These are phyloP conservation scores for Axea sp. DNA, from an alignment of 2,888 invertebrate species.

Conservation along the genomic window DNA sequence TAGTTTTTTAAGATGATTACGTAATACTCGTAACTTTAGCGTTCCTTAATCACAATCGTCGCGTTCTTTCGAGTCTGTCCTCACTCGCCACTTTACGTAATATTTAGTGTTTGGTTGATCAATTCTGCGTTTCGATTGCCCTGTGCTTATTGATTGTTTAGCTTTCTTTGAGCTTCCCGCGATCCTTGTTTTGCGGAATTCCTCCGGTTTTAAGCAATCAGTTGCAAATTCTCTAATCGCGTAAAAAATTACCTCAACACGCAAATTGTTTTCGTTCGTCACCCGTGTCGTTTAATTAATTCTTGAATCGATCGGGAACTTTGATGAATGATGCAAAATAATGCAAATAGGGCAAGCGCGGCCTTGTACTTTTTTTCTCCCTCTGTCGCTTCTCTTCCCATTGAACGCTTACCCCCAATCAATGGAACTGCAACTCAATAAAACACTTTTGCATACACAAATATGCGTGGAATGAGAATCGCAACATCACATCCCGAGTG, in stretches of 20 bases:
- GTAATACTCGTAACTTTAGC: slow-evolving; percentile 15
- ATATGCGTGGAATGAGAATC: slow-evolving; percentile 21
- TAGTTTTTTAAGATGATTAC: slow-evolving; percentile 57
- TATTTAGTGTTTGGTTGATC: slow-evolving; percentile 1
- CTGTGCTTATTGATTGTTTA: slow-evolving; percentile 46
- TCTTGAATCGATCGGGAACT: slow-evolving; percentile 19
- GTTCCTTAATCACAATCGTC: slow-evolving; percentile 18
- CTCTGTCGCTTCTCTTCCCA: too few relatives aligned
- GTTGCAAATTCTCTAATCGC: neutral
- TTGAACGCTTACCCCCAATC: slow-evolving; percentile 32
- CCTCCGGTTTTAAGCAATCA: slow-evolving; percentile 16
- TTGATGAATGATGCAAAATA: slow-evolving; percentile 30
- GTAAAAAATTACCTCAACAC: neutral
- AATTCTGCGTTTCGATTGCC: slow-evolving; percentile 37
- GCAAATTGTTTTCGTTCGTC: too few relatives aligned
- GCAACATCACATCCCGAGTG: slow-evolving; percentile 7
- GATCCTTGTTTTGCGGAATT: neutral
- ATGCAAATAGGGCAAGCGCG: slow-evolving; percentile 28
- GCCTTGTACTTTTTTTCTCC: slow-evolving; percentile 7
- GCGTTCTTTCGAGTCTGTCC: slow-evolving; percentile 20
- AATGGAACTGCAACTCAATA: slow-evolving; percentile 40
- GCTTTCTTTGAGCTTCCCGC: slow-evolving; percentile 29
- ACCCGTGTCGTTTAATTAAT: slow-evolving; percentile 29
- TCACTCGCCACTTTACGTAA: slow-evolving; percentile 23
- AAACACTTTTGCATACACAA: slow-evolving; percentile 43